Base-by-base conservation (phyloP, 2,797 vertebrate genomes). In the Aldrovandia affinis region DNA sequence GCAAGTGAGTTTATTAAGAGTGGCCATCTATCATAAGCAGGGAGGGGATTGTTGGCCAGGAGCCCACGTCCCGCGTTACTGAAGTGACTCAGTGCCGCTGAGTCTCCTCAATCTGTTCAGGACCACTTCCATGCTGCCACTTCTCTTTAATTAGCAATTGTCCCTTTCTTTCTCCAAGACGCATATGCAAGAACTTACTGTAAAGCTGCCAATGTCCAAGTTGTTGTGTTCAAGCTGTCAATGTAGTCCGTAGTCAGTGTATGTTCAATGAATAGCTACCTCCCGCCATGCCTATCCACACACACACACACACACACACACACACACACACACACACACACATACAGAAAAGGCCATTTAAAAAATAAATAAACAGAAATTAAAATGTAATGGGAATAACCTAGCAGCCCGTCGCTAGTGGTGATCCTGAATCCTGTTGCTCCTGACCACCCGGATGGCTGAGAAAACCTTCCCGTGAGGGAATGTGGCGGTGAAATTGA, bases 1-100 rank as follows among this genome's bases (percentile, higher is more conserved):
- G 89, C 88, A 88, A 92, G 92, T 83, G 89, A 94, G 92, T 94
- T 91, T 94, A 95, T 93, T 93, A 94, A 93, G 92, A 93, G 93
- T 90, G 57, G 90, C 89, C 89, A 92, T 94, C 92, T 84, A 94
- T 94, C 94, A 95, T 91, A 93, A 92, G 88, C 86, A 59, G 89
- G 92, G 91, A 88, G 90, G 88, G 61, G 47, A 54, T 87, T 87
- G 88, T 50, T 83, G 82, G 82, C 82, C 39, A 22, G 25, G 47
- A 90, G 84, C 85, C 86, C 50, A 0, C 63, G 83, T 70, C 44
- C 70, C 84, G 88, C 89, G 88, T 91, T 90, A 91, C 88, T 18
- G 14, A 83, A 88, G 89, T 92, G 92, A 93, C 91, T 92, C 91
- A 89, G 90, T 89, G 28, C 63, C 39, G 80, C 81, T 77, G 86